phyloP scores from a whole-genome alignment of 2,888 invertebrate genomes.

The Tetragonula carbonaria region DNA sequence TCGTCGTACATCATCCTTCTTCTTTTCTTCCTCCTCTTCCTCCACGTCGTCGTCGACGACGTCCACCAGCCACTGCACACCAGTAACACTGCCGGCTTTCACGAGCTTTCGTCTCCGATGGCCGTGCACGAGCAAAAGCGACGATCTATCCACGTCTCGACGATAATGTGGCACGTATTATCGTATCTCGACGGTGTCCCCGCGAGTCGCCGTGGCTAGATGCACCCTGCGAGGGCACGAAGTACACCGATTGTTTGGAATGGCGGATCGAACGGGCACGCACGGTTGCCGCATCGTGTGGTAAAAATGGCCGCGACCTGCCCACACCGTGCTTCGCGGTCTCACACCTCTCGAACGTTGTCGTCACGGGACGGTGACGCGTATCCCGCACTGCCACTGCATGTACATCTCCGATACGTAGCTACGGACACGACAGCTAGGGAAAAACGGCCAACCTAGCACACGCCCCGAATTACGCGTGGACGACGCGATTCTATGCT shows the following conservation, averaged over 20 bases:
- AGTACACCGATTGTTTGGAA: slow-evolving; percentile 88
- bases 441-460: slow-evolving; percentile 53
- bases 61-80: slow-evolving; percentile 37
- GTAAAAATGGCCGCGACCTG: slow-evolving; percentile 88
- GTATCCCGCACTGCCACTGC: slow-evolving; percentile 57
- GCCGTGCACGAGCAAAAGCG: slow-evolving; percentile 27
- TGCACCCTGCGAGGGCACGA: slow-evolving; percentile 86
- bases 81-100: slow-evolving; percentile 54
- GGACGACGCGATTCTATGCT: slow-evolving; percentile 67
- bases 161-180: slow-evolving; percentile 54
- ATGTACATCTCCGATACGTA: slow-evolving; percentile 56
- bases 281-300: slow-evolving; percentile 90
- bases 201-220: slow-evolving; percentile 82
- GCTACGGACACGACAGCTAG: slow-evolving; percentile 44
- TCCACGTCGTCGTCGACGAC: slow-evolving; percentile 56
- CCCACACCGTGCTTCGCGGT: slow-evolving; percentile 58
- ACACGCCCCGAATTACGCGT: slow-evolving; percentile 79
- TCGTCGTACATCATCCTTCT: slow-evolving; percentile 33
- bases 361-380: slow-evolving; percentile 64
- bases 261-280: slow-evolving; percentile 87
- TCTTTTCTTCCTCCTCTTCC: slow-evolving; percentile 52
- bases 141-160: slow-evolving; percentile 15
- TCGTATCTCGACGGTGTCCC: slow-evolving; percentile 51
- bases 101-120: slow-evolving; percentile 44
- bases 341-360: slow-evolving; percentile 46